A percentile compares a stretch with the other conserved stretches of the same genome.
These are phyloP conservation scores for Eulithis testata DNA, from an alignment of 2,888 invertebrate genomes.

Conservation along the genomic window DNA sequence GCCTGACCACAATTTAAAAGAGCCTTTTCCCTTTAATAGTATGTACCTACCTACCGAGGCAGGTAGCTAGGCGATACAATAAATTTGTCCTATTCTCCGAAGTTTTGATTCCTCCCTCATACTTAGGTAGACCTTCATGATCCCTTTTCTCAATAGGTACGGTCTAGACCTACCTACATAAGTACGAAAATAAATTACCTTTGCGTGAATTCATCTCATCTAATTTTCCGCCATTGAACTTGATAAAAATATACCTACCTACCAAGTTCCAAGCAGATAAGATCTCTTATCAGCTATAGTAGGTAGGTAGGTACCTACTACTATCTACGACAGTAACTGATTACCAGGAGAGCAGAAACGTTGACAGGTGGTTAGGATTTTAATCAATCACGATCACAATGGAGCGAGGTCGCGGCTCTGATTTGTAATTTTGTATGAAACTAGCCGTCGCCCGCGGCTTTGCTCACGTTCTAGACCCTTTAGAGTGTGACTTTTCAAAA, in stretches of 20 bases:
- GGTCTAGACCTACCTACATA: too few relatives aligned
- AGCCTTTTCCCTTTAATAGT: not conserved
- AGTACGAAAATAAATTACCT: not conserved
- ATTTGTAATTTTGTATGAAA: slow-evolving; percentile 7
- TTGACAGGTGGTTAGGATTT: slow-evolving; percentile 26
- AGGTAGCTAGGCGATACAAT: too few relatives aligned
- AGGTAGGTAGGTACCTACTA: too few relatives aligned
- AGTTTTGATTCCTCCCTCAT: too few relatives aligned
- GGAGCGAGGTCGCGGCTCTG: slow-evolving; percentile 21
- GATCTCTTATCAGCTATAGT: slow-evolving; percentile 28
- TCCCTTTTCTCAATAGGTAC: too few relatives aligned
- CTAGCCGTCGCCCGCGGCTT: too few relatives aligned
- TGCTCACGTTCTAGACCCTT: too few relatives aligned
- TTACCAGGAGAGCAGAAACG: slow-evolving; percentile 19
- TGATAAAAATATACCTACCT: slow-evolving; percentile 4
- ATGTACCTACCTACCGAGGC: too few relatives aligned
- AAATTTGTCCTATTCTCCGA: too few relatives aligned
- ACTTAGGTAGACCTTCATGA: not conserved
- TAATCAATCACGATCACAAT: slow-evolving; percentile 29
- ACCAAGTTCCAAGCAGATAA: slow-evolving; percentile 1
- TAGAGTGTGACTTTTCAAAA: too few relatives aligned
- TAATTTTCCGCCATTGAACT: slow-evolving; percentile 20
- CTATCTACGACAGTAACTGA: slow-evolving; percentile 37
- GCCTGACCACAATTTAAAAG: slow-evolving; percentile 9
- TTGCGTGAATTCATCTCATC: not conserved